Percentiles rank a stretch among this genome's conserved stretches.
Conservation (phyloP, 2,113 vertebrate species). For the Poicephalus meyeri region DNA sequence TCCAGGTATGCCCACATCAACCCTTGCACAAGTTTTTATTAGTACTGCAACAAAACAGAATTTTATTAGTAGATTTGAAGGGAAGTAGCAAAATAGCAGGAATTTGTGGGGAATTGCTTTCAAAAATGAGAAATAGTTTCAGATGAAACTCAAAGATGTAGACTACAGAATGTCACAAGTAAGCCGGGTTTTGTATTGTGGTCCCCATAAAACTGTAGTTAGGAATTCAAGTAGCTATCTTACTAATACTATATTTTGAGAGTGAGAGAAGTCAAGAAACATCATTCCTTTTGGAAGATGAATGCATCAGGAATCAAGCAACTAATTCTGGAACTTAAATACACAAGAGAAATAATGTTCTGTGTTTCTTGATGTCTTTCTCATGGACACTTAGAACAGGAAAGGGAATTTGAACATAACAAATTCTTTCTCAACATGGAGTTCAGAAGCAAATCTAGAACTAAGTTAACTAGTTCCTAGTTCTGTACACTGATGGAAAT, state of each 20-base stretch:
- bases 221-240: accelerated
- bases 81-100: background rate
- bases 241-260: background rate
- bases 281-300: background rate
- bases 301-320: background rate
- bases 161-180: background rate
- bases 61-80: background rate
- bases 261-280: background rate
- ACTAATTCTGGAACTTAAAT: background rate
- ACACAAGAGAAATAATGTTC: background rate
- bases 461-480: background rate
- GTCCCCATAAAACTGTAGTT: background rate
- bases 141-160: background rate
- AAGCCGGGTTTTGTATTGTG: background rate
- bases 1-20: background rate
- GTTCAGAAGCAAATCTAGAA: background rate
- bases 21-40: background rate
- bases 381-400: background rate
- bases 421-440: background rate
- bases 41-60: background rate
- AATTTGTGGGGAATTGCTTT: background rate
- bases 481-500: background rate
- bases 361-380: background rate
- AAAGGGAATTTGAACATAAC: background rate
- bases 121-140: background rate